phyloP scores from a whole-genome alignment of 2,888 invertebrate species.

The Synanthedon formicaeformis region DNA sequence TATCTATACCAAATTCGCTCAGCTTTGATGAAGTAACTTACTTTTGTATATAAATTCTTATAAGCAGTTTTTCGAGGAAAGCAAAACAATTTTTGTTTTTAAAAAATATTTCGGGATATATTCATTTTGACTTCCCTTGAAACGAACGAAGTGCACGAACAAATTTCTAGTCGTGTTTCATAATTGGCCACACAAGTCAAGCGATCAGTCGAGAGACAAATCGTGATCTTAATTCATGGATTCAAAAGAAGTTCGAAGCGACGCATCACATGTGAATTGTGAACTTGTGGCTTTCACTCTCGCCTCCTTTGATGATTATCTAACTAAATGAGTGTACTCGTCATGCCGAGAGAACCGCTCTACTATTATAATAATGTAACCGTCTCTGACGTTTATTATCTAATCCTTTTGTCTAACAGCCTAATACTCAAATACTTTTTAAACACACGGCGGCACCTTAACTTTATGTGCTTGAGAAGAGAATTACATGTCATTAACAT shows the following conservation, averaged over 20 bases:
- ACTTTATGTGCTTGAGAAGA: too few species aligned
- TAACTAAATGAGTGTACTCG: conserved; percentile 18
- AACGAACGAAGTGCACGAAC: too few species aligned
- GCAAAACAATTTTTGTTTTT: too few species aligned
- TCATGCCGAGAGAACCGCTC: not conserved
- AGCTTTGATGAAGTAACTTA: too few species aligned
- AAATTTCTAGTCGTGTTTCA: not conserved
- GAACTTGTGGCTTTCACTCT: conserved; percentile 57
- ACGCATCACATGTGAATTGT: conserved; percentile 49
- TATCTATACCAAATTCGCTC: too few species aligned
- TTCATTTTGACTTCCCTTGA: too few species aligned
- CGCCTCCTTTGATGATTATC: conserved; percentile 46
- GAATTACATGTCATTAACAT: too few species aligned
- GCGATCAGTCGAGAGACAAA: not conserved
- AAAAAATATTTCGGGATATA: too few species aligned
- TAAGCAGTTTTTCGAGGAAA: too few species aligned
- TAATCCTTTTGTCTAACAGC: not conserved
- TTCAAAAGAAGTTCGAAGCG: conserved; percentile 2
- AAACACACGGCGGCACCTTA: too few species aligned
- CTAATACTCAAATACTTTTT: too few species aligned
- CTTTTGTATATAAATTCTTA: too few species aligned
- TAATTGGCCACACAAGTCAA: not conserved
- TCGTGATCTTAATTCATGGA: not conserved
- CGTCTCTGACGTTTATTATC: not conserved
- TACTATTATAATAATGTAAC: not conserved